These are phyloP conservation scores for Alethe castanea DNA, from an alignment of 2,113 vertebrate genomes.

Conservation along the genomic window DNA sequence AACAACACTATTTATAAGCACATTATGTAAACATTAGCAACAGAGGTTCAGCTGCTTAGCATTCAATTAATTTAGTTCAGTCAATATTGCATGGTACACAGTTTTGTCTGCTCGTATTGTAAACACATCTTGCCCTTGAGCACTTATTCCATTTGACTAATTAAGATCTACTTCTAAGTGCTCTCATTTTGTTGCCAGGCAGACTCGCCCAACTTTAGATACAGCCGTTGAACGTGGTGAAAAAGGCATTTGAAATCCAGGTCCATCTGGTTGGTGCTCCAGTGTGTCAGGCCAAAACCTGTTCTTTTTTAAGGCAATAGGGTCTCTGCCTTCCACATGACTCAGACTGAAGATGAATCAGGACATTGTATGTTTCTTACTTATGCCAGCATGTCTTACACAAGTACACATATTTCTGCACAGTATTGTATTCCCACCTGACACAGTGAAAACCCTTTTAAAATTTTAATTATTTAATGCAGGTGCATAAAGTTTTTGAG, in stretches of 20 bases:
- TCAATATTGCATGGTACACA: conserved; percentile 51
- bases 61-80: conserved; percentile 54
- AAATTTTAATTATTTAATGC: neutral
- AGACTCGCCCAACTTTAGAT: neutral
- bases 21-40: conserved; percentile 32
- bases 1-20: conserved; percentile 25
- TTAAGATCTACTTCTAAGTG: conserved; percentile 47
- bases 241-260: neutral
- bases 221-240: neutral
- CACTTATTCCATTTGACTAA: conserved; percentile 39
- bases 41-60: conserved; percentile 44
- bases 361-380: neutral
- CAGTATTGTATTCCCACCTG: neutral
- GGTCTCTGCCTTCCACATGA: neutral
- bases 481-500: neutral
- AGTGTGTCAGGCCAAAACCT: neutral
- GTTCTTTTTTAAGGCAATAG: neutral
- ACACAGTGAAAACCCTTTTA: neutral
- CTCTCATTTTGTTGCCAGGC: conserved; percentile 10
- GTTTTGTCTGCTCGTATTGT: conserved; percentile 5
- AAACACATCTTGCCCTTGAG: conserved; percentile 52
- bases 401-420: neutral
- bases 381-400: neutral
- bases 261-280: neutral
- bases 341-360: neutral